These are phyloP conservation scores for Typhlomys cinereus DNA, from an alignment of 2,113 vertebrate species.

Conservation along the genomic window DNA sequence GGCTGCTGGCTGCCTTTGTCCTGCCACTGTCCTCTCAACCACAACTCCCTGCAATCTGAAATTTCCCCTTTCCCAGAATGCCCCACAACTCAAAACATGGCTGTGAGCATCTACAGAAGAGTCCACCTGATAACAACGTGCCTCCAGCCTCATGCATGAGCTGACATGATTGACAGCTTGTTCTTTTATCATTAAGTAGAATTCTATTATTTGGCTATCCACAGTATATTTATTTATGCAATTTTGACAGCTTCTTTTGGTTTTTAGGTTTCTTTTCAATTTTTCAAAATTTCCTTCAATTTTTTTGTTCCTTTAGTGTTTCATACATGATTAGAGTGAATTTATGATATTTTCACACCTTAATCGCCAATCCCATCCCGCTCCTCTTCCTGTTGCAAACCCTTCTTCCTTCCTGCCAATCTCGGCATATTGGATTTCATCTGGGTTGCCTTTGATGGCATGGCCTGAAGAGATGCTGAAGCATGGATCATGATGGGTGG, in stretches of 20 bases:
- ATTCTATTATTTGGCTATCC: background rate
- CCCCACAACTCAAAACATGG: background rate
- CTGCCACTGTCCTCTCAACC: too few species aligned
- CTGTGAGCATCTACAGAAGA: background rate
- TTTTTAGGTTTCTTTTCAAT: background rate
- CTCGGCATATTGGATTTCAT: too few species aligned
- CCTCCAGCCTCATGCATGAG: background rate
- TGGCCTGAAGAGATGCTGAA: too few species aligned
- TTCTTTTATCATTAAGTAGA: background rate
- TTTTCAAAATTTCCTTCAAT: too few species aligned
- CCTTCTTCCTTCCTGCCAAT: too few species aligned
- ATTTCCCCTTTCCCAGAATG: background rate
- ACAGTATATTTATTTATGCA: background rate
- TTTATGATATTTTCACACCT: too few species aligned
- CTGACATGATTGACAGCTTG: background rate
- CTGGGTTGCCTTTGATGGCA: too few species aligned
- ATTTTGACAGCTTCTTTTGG: background rate
- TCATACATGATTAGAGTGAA: too few species aligned
- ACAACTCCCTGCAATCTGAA: background rate
- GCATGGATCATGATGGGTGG: too few species aligned
- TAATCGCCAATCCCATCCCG: too few species aligned
- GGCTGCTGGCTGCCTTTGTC: background rate
- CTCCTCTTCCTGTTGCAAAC: too few species aligned
- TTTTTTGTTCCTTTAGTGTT: too few species aligned
- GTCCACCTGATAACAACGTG: background rate